Conservation (phyloP, 2,113 vertebrate genomes). For the Nipponia nippon region DNA sequence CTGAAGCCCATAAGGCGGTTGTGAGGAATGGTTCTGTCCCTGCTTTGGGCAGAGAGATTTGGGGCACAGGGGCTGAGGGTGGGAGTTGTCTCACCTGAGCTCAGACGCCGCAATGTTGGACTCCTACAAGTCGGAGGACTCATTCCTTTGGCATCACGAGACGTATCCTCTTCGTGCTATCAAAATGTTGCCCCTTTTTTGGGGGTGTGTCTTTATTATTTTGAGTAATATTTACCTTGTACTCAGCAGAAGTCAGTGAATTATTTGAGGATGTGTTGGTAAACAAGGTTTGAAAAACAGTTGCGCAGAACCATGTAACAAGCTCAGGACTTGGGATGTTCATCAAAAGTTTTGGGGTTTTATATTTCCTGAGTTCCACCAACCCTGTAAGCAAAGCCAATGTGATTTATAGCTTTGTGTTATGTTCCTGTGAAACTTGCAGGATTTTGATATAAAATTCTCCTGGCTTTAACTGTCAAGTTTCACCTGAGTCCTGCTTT, state of each 20-base stretch:
- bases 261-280: background rate
- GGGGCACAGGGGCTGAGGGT: background rate
- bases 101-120: fast-evolving
- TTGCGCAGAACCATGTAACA: background rate
- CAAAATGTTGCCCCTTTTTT: background rate
- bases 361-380: slow-evolving; percentile 9
- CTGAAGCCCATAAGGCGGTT: fast-evolving
- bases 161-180: fast-evolving
- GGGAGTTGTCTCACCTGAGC: background rate
- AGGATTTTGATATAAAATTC: slow-evolving; percentile 58
- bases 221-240: background rate
- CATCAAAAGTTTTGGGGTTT: slow-evolving; percentile 31
- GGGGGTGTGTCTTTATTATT: background rate
- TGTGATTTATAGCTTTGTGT: slow-evolving; percentile 51
- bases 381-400: slow-evolving; percentile 25
- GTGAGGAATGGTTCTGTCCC: background rate
- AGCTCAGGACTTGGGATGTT: background rate
- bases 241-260: background rate
- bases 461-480: slow-evolving; percentile 46
- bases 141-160: background rate
- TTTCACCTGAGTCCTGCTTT: slow-evolving; percentile 50
- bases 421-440: slow-evolving; percentile 24
- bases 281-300: background rate
- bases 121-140: background rate
- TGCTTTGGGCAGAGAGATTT: background rate